Conservation (phyloP, 30 jellyfish, hydroid and myxozoan species). For the Mastigias papua region DNA sequence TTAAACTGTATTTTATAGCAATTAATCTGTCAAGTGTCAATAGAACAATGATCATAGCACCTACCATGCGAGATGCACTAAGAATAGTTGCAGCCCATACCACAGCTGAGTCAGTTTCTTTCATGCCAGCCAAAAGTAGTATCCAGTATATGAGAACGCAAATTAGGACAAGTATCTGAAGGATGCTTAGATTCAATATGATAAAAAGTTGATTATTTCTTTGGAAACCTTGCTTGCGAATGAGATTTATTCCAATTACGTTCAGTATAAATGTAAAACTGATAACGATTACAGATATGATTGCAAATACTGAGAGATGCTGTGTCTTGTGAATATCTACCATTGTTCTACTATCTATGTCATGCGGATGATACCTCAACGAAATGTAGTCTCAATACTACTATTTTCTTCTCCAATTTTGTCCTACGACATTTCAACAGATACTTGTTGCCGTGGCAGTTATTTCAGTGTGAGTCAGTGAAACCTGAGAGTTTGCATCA, state of each 20-base stretch:
- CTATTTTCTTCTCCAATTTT: too few relatives aligned
- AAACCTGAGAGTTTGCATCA: too few relatives aligned
- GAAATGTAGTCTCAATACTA: too few relatives aligned
- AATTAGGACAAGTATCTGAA: not conserved
- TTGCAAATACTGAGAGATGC: not conserved
- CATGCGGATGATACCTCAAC: too few relatives aligned
- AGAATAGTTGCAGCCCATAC: too few relatives aligned
- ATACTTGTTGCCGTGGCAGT: too few relatives aligned
- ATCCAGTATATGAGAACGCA: not conserved
- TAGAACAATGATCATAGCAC: not conserved
- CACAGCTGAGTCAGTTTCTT: not conserved
- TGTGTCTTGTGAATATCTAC: not conserved
- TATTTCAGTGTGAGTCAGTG: too few relatives aligned
- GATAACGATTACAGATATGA: not conserved
- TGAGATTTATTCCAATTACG: not conserved
- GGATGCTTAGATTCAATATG: not conserved
- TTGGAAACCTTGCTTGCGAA: not conserved
- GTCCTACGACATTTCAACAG: too few relatives aligned
- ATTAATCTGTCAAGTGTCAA: not conserved
- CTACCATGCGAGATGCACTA: not conserved
- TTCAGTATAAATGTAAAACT: not conserved
- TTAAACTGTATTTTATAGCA: slow-evolving; percentile 7
- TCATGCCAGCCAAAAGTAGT: not conserved
- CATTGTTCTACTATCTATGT: not conserved
- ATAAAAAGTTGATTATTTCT: slow-evolving; percentile 13